Evolutionary conservation across 2,113 vertebrate species (phyloP), one percentile per base, ranked within the genome.

Genomic region (Catagonus wagneri): DNA sequence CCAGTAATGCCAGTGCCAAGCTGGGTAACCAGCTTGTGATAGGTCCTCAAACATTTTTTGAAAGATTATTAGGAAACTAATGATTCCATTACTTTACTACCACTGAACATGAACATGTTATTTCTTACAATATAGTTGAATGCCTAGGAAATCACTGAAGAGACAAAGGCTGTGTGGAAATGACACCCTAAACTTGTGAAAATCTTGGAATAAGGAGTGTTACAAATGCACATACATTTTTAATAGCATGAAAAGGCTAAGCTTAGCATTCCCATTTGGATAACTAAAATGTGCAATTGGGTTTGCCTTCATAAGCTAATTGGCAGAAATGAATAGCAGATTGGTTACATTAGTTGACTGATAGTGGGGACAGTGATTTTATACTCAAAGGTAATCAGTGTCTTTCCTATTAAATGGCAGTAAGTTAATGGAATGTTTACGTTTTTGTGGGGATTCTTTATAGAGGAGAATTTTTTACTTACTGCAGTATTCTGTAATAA

Each of bases 401-500:
- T 9, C 75, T 96, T 95, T 87, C 91, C 89, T 90, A 52, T 80
- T 79, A 90, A 96, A 97, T 69, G 81, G 63, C 52, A 89, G 17
- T 0, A 34, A 81, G 61, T 94, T 97, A 96, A 32, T 74, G 71
- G 69, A 95, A 90, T 97, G 44, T 95, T 84, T 95, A 93, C 92
- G 68, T 90, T 29, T 80, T 92, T 96, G 94, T 85, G 87, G 78
- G 90, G 56, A 90, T 96, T 94, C 92, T 90, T 90, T 69, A 83
- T 83, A 92, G 60, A 96, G 50, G 96, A 94, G 80, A 96, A 86
- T 92, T 98, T 96, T 95, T 95, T 97, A 96, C 29, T 50, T 44
- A 97, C 97, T 93, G 89, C 78, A 96, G 74, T 78, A 92, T 78
- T 97, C 93, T 85, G 75, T 87, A 96, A 97, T 97, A 96, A 97